phyloP scores from a whole-genome alignment of 2,888 invertebrate genomes.

The Callyntrura guangdongensis region DNA sequence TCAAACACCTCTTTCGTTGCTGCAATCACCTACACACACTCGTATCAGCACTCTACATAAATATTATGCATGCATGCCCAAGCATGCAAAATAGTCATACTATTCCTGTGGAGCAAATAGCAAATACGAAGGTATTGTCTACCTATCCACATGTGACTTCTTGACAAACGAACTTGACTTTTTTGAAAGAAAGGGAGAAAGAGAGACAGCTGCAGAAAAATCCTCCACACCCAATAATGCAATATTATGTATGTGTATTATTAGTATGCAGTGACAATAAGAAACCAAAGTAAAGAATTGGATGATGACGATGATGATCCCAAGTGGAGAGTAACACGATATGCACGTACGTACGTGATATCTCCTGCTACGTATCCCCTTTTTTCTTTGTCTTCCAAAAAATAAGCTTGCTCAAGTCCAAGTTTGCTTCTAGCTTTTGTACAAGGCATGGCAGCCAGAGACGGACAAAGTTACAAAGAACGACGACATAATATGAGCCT shows the following conservation, averaged over 20 bases:
- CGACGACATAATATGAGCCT: conserved; percentile 14
- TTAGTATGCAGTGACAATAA: conserved; percentile 23
- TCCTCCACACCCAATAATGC: conserved; percentile 44
- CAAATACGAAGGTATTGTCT: neutral
- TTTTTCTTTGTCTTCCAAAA: conserved; percentile 16
- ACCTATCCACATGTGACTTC: neutral
- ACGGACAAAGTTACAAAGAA: neutral
- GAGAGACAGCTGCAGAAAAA: conserved; percentile 4
- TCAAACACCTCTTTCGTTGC: neutral
- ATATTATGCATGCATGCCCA: neutral
- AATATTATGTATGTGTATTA: neutral
- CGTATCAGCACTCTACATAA: neutral
- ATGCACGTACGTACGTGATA: conserved; percentile 39
- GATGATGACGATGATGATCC: conserved; percentile 5
- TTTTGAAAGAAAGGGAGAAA: no score
- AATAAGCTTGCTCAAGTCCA: conserved; percentile 4
- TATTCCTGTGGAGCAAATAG: conserved; percentile 17
- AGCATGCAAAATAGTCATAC: neutral
- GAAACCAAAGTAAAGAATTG: conserved; percentile 22
- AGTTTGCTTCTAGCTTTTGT: conserved; percentile 14
- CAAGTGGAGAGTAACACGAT: conserved; percentile 44
- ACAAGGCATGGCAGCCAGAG: neutral
- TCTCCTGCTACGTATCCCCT: conserved; percentile 42
- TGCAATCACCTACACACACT: conserved; percentile 3
- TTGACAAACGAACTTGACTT: neutral